A percentile compares a stretch with the other conserved stretches of the same genome.
These are phyloP conservation scores for Artibeus lituratus DNA, from an alignment of 2,797 vertebrate genomes.

Conservation along the genomic window DNA sequence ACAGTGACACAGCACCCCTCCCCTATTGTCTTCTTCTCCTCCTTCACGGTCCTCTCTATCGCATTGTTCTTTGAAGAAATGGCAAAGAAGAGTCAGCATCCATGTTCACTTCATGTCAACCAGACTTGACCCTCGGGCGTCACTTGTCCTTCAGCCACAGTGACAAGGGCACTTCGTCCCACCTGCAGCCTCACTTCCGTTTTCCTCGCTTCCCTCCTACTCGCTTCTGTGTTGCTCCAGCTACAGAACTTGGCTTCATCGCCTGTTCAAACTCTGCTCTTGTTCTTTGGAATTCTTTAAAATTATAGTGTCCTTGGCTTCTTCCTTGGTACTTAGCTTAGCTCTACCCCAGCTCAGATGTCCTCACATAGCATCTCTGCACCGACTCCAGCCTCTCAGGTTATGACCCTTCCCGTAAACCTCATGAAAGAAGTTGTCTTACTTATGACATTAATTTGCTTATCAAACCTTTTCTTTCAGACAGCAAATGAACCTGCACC, in stretches of 20 bases:
- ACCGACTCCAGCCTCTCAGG: background rate
- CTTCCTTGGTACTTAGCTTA: background rate
- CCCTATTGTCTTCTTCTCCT: background rate
- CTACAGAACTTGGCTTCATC: background rate
- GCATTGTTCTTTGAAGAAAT: background rate
- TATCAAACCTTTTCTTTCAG: background rate
- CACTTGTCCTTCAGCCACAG: background rate
- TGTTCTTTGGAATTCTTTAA: background rate
- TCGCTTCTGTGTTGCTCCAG: background rate
- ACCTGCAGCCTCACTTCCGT: background rate
- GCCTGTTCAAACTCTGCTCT: background rate
- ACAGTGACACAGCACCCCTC: background rate
- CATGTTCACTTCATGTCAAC: background rate
- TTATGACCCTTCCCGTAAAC: background rate
- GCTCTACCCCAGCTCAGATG: background rate
- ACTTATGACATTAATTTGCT: background rate
- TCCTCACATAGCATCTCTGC: background rate
- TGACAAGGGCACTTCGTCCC: too few relatives aligned
- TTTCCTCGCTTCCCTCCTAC: background rate
- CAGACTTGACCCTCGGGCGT: background rate
- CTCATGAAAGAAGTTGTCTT: background rate
- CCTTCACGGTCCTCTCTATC: background rate
- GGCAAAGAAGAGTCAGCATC: background rate
- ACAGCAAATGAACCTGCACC: background rate
- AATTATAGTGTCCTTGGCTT: background rate